Conservation (phyloP, 2,113 vertebrate genomes). For the Strix uralensis region DNA sequence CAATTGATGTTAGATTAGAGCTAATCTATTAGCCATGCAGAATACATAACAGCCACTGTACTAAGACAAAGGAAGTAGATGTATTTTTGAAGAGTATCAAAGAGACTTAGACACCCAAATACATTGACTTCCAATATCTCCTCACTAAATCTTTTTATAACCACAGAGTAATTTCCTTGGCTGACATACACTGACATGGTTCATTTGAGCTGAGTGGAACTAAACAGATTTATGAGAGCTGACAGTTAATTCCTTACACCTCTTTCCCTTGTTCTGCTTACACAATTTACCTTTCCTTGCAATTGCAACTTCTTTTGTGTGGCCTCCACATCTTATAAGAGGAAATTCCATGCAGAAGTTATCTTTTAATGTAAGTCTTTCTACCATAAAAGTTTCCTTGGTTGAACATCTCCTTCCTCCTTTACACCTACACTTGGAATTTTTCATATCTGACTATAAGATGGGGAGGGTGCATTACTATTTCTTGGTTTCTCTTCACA, state of each 20-base stretch:
- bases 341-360: background rate
- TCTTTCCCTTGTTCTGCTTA: background rate
- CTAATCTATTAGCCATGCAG: background rate
- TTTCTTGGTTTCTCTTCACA: background rate
- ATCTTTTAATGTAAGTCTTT: background rate
- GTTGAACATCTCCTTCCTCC: background rate
- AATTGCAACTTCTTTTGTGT: background rate
- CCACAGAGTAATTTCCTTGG: background rate
- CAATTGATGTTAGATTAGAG: background rate
- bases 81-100: background rate
- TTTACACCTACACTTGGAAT: background rate
- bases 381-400: background rate
- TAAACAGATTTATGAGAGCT: background rate
- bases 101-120: background rate
- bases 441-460: background rate
- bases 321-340: background rate
- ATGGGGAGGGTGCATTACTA: accelerated
- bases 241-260: background rate
- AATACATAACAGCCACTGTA: background rate
- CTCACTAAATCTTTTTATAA: background rate
- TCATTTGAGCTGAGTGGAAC: background rate
- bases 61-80: background rate
- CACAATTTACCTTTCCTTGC: background rate
- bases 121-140: background rate
- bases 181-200: background rate